Conservation (phyloP, 2,888 invertebrate genomes). For the Cyrtodaria siliqua region DNA sequence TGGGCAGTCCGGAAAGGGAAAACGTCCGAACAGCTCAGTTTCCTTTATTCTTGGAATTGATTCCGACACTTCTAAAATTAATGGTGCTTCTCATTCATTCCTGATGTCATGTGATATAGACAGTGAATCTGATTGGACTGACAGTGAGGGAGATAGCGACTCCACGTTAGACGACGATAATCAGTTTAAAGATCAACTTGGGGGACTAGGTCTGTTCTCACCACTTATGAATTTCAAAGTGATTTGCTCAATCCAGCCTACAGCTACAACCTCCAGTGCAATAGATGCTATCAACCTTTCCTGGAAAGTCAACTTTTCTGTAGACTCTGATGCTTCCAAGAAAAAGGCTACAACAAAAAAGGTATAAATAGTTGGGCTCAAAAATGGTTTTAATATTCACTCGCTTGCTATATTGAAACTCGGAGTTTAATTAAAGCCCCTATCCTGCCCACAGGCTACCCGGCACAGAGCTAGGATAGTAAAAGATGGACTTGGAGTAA, state of each 20-base stretch:
- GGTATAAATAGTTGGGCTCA: too few species aligned
- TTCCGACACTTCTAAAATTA: constrained; percentile 10
- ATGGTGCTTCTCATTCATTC: constrained; percentile 44
- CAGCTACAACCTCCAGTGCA: constrained; percentile 15
- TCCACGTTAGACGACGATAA: constrained; percentile 43
- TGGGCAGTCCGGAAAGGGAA: constrained; percentile 1
- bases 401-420: too few species aligned
- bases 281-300: constrained; percentile 65
- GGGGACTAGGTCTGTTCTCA: neutral
- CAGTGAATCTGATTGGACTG: constrained; percentile 54
- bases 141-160: constrained; percentile 60
- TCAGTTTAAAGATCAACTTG: constrained; percentile 31
- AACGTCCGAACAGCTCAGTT: constrained; percentile 34
- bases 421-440: too few species aligned
- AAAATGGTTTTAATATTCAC: too few species aligned
- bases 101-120: constrained; percentile 54
- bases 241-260: constrained; percentile 47
- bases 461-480: too few species aligned
- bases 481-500: too few species aligned
- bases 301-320: constrained; percentile 61
- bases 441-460: too few species aligned
- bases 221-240: constrained; percentile 49
- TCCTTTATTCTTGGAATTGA: constrained; percentile 67
- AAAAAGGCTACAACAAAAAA: constrained; percentile 35
- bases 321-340: constrained; percentile 11